A percentile compares a stretch with the other conserved stretches of the same genome.
phyloP scores from a whole-genome alignment of 2,797 vertebrate species.

The Gorsachius magnificus region DNA sequence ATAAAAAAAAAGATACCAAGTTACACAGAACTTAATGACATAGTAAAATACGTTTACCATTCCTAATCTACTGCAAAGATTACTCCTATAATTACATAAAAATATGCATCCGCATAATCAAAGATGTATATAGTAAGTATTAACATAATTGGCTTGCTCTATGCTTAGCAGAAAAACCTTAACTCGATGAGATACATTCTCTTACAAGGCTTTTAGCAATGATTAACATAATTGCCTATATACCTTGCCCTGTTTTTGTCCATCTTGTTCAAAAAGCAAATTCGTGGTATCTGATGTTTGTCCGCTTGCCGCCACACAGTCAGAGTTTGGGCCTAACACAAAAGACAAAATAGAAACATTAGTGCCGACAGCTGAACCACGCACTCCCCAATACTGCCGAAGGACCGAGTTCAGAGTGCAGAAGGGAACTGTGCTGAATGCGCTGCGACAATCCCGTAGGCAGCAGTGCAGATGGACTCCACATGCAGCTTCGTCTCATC shows the following conservation, averaged over 20 bases:
- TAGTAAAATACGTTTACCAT: not conserved
- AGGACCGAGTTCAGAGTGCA: not conserved
- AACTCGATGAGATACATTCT: not conserved
- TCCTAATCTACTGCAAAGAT: not conserved
- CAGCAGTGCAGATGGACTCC: not conserved
- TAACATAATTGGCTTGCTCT: not conserved
- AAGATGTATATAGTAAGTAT: not conserved
- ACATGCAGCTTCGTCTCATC: not conserved
- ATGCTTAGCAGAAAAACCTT: not conserved
- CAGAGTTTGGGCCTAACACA: conserved; percentile 90
- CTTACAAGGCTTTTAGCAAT: not conserved
- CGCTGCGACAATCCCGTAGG: not conserved
- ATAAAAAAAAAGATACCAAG: not conserved
- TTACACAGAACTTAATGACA: not conserved
- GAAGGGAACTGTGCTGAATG: not conserved
- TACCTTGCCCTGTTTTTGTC: conserved; percentile 93
- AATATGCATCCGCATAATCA: not conserved
- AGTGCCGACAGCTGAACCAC: not conserved
- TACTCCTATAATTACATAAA: not conserved
- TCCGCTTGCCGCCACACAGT: conserved; percentile 97
- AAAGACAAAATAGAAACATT: not conserved
- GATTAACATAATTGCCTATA: not conserved
- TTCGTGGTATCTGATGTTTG: conserved; percentile 88
- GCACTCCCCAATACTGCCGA: fast-evolving
- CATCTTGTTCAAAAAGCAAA: conserved; percentile 99